Conservation (phyloP, 2,797 vertebrate genomes). For the Characodon lateralis region DNA sequence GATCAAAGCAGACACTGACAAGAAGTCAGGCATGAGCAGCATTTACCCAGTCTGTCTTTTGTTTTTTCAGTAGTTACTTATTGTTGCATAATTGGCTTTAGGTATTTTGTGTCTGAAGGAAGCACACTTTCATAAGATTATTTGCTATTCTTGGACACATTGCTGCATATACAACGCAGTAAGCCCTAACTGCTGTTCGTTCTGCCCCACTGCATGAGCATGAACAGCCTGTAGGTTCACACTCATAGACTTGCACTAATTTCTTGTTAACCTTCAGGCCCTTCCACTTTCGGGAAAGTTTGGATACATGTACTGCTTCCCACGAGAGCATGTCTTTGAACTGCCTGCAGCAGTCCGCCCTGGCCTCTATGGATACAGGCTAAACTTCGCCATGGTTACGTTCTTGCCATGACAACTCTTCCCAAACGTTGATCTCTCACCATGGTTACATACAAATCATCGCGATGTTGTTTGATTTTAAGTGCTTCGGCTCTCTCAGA, state of each 20-base stretch:
- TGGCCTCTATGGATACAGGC: constrained; percentile 57
- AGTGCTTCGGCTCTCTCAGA: constrained; percentile 46
- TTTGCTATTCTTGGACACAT: neutral
- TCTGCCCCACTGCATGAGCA: constrained; percentile 7
- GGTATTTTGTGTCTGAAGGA: constrained; percentile 41
- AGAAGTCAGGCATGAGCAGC: constrained; percentile 1
- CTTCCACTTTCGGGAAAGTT: constrained; percentile 24
- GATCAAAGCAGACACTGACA: neutral
- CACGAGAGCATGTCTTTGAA: constrained; percentile 54
- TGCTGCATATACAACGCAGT: neutral
- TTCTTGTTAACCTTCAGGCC: constrained; percentile 13
- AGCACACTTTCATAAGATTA: constrained; percentile 9
- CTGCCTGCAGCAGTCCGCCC: constrained; percentile 46
- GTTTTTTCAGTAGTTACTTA: constrained; percentile 44
- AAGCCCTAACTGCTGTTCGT: constrained; percentile 23
- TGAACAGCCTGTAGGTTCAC: constrained; percentile 6
- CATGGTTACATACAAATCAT: constrained; percentile 75
- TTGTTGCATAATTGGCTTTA: constrained; percentile 28
- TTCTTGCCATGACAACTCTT: constrained; percentile 74
- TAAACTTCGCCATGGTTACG: constrained; percentile 70
- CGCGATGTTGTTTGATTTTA: constrained; percentile 58
- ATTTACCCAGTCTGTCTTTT: constrained; percentile 34
- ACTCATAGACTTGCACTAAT: constrained; percentile 14
- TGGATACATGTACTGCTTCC: constrained; percentile 27
- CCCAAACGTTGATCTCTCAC: constrained; percentile 73